These are phyloP conservation scores for Tinea trinotella DNA, from an alignment of 2,888 invertebrate genomes.

Conservation along the genomic window DNA sequence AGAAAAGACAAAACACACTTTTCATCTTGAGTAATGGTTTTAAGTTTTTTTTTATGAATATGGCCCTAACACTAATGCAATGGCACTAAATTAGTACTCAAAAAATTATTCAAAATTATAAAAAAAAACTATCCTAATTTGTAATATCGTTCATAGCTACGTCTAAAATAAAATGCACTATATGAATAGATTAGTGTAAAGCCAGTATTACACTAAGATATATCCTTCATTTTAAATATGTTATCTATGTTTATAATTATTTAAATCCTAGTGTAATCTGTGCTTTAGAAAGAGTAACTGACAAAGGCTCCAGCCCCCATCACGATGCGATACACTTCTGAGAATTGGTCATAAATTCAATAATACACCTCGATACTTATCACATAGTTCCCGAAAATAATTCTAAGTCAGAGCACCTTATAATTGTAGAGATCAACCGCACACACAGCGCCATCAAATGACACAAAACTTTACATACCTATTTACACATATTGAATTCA, in stretches of 20 bases:
- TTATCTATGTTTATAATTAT: too few species aligned
- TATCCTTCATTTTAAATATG: neutral
- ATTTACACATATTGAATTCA: constrained; percentile 37
- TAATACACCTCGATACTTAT: constrained; percentile 35
- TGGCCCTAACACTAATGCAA: constrained; percentile 3
- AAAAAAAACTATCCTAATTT: constrained; percentile 8
- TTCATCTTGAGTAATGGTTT: too few species aligned
- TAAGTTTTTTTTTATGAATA: too few species aligned
- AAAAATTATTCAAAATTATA: constrained; percentile 1
- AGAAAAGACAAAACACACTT: too few species aligned
- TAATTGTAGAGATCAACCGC: constrained; percentile 72
- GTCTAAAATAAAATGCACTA: constrained; percentile 15
- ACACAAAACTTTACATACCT: constrained; percentile 52
- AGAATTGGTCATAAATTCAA: constrained; percentile 15
- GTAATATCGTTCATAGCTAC: constrained; percentile 12
- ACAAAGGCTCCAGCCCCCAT: constrained; percentile 48
- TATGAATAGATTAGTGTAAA: neutral
- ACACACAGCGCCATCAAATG: constrained; percentile 60
- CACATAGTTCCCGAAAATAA: constrained; percentile 59
- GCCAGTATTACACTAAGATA: neutral
- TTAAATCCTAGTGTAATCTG: neutral
- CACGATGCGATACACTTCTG: neutral
- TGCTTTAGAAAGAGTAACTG: neutral
- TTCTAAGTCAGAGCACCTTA: constrained; percentile 71
- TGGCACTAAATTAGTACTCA: constrained; percentile 8